phyloP scores from a whole-genome alignment of 1,140 invertebrate species.

The Nasonia vitripennis region DNA sequence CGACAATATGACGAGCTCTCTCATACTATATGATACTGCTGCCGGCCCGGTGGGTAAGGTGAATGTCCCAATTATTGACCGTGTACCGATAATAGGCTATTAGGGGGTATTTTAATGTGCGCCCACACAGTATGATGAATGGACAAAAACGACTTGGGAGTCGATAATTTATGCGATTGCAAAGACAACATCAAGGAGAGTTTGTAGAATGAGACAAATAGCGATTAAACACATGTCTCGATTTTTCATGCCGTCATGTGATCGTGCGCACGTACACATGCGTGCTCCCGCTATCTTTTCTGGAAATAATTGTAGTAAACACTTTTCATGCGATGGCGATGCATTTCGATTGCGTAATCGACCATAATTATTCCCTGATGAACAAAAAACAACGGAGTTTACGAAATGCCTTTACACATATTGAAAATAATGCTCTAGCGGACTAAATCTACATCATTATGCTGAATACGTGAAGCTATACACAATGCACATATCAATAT shows the following conservation, averaged over 20 bases:
- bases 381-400: slow-evolving; percentile 1
- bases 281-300: slow-evolving; percentile 2
- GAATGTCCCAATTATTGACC: slow-evolving; percentile 15
- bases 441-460: background rate
- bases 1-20: too few species aligned
- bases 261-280: background rate
- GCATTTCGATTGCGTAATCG: slow-evolving; percentile 36
- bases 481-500: background rate
- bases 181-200: slow-evolving; percentile 2
- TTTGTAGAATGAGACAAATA: background rate
- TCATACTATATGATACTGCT: too few species aligned
- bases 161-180: background rate
- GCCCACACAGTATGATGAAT: background rate
- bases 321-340: background rate
- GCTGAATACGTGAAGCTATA: background rate
- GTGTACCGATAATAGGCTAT: background rate
- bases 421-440: slow-evolving; percentile 6
- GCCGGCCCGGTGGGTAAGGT: background rate
- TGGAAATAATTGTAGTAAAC: slow-evolving; percentile 42
- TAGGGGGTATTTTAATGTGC: background rate
- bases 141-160: slow-evolving; percentile 14
- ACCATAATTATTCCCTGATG: slow-evolving; percentile 6
- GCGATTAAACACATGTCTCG: background rate
- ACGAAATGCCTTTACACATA: background rate
- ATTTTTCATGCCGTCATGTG: slow-evolving; percentile 13